Evolutionary conservation across 2,113 vertebrate genomes (phyloP).

Genomic region (Rhea americana): DNA sequence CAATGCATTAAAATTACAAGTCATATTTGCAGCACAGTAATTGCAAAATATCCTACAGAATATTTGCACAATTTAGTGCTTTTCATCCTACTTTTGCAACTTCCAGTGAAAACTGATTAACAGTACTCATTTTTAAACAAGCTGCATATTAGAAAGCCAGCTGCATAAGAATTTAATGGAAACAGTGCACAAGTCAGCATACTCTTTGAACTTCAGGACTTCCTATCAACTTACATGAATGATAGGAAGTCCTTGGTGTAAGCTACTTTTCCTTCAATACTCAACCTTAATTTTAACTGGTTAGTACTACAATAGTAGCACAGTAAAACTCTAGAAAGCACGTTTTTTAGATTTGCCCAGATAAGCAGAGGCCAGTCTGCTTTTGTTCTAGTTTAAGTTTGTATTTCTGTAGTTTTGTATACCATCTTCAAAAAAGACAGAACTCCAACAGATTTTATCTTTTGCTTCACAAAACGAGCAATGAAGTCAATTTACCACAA

Average conservation of each 20-base stretch:
- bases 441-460: neutral
- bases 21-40: neutral
- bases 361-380: neutral
- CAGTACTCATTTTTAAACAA: neutral
- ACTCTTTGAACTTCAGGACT: neutral
- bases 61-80: neutral
- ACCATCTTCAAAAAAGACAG: no score
- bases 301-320: neutral
- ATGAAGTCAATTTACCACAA: neutral
- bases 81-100: neutral
- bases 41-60: neutral
- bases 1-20: neutral
- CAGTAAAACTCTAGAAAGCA: neutral
- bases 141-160: neutral
- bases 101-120: neutral
- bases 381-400: neutral
- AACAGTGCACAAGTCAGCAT: neutral
- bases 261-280: no score
- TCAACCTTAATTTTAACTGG: neutral
- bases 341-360: neutral
- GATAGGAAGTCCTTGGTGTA: neutral
- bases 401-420: neutral
- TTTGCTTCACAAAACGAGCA: neutral
- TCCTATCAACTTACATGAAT: neutral
- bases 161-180: neutral